Conservation (phyloP, 2,888 invertebrate genomes). For the Parnassius smintheus region DNA sequence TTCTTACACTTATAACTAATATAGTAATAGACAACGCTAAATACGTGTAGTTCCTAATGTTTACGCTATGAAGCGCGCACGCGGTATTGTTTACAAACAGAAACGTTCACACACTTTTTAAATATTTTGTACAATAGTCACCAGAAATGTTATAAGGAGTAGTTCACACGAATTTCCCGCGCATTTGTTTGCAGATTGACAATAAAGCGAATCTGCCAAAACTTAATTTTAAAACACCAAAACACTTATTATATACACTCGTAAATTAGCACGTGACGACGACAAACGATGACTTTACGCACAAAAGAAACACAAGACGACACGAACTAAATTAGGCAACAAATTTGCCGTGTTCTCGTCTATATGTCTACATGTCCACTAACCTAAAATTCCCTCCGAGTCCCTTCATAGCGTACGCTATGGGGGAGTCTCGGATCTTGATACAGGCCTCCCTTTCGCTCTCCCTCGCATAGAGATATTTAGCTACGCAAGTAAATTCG, state of each 20-base stretch:
- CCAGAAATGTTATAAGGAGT: not conserved
- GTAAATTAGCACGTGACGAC: conserved; percentile 61
- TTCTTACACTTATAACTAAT: conserved; percentile 27
- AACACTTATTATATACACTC: conserved; percentile 39
- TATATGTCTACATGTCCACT: conserved; percentile 82
- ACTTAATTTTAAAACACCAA: conserved; percentile 31
- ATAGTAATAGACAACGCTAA: not conserved
- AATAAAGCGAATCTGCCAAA: conserved; percentile 17
- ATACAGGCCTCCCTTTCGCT: conserved; percentile 75
- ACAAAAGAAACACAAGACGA: conserved; percentile 80
- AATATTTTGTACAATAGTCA: not conserved
- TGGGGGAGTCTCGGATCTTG: conserved; percentile 72
- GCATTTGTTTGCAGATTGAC: conserved; percentile 20
- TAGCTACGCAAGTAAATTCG: conserved; percentile 73
- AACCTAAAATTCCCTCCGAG: conserved; percentile 78
- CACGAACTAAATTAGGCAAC: conserved; percentile 81
- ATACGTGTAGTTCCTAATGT: conserved; percentile 27
- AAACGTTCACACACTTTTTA: conserved; percentile 41
- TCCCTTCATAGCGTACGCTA: conserved; percentile 71
- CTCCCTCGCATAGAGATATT: conserved; percentile 63
- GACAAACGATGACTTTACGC: conserved; percentile 76
- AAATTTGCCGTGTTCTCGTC: conserved; percentile 80
- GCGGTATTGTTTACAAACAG: conserved; percentile 77
- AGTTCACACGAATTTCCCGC: conserved; percentile 12
- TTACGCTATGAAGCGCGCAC: conserved; percentile 51